These are phyloP conservation scores for Oryzias curvinotus DNA, from an alignment of 2,113 vertebrate genomes.

Conservation along the genomic window DNA sequence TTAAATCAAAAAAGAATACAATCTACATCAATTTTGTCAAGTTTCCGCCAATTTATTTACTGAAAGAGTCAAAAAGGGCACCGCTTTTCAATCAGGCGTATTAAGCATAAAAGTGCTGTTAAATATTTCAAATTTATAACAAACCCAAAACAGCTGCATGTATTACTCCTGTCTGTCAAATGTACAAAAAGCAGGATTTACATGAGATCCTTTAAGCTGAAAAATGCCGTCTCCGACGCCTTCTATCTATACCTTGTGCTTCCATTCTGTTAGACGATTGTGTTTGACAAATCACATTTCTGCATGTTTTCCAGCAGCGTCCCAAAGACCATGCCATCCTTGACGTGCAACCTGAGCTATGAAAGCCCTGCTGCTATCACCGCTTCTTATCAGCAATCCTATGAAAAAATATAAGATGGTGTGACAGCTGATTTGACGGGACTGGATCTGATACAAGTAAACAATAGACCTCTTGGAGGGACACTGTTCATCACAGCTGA, in stretches of 20 bases:
- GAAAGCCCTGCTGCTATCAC: constrained; percentile 47
- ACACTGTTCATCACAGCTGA: constrained; percentile 49
- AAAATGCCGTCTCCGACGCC: neutral
- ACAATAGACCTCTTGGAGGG: constrained; percentile 40
- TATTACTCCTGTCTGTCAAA: no score
- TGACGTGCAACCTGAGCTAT: constrained; percentile 52
- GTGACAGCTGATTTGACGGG: constrained; percentile 69
- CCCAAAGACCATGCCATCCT: constrained; percentile 32
- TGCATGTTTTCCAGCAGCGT: constrained; percentile 40
- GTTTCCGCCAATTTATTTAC: neutral
- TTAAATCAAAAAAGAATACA: constrained; percentile 37
- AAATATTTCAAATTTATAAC: no score
- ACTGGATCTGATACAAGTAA: constrained; percentile 65
- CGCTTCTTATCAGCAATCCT: constrained; percentile 55
- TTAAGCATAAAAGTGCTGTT: no score
- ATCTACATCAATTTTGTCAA: constrained; percentile 13
- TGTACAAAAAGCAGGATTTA: no score
- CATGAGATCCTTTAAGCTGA: no score
- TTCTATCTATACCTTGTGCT: constrained; percentile 26
- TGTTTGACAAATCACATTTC: constrained; percentile 43
- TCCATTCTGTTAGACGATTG: constrained; percentile 28
- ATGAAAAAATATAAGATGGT: constrained; percentile 52
- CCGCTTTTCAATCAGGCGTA: no score
- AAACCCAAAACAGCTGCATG: no score
- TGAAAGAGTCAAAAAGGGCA: neutral